A percentile compares a stretch with the other conserved stretches of the same genome.
phyloP scores from a whole-genome alignment of 1,140 invertebrate genomes.

The Helicoverpa zea region DNA sequence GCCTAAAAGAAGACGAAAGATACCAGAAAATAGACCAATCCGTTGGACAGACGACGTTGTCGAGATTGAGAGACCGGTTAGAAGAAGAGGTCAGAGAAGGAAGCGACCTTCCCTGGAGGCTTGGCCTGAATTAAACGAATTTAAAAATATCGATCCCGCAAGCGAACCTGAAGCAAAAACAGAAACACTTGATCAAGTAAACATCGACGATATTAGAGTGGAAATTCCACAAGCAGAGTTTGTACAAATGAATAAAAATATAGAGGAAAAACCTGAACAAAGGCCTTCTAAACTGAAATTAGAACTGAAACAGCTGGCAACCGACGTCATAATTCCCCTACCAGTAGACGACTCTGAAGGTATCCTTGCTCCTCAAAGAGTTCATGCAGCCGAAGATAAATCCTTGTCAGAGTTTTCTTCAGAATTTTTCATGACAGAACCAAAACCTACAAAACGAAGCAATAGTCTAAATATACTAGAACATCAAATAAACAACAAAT shows the following conservation, averaged over 20 bases:
- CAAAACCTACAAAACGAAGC: background rate
- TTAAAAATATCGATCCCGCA: slow-evolving; percentile 46
- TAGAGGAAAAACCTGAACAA: background rate
- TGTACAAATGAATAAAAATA: slow-evolving; percentile 13
- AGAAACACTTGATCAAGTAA: background rate
- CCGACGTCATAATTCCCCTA: background rate
- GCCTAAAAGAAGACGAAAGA: slow-evolving; percentile 69
- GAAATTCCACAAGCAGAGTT: slow-evolving; percentile 2
- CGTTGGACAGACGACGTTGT: slow-evolving; percentile 66
- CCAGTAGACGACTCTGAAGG: slow-evolving; percentile 1
- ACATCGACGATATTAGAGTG: slow-evolving; percentile 33
- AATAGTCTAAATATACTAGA: background rate
- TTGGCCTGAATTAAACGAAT: slow-evolving; percentile 70
- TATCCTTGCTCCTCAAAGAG: background rate
- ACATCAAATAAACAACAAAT: slow-evolving; percentile 1
- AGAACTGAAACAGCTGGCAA: background rate
- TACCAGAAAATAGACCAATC: slow-evolving; percentile 62
- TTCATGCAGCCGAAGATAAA: slow-evolving; percentile 54
- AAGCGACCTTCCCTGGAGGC: slow-evolving; percentile 64
- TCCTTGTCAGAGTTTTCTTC: slow-evolving; percentile 74
- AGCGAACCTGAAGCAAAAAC: slow-evolving; percentile 1
- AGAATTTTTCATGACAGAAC: slow-evolving; percentile 52
- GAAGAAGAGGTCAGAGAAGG: slow-evolving; percentile 79
- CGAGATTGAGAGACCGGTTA: slow-evolving; percentile 63
- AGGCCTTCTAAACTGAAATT: background rate